Percentiles rank a stretch among this genome's conserved stretches.
phyloP scores from a whole-genome alignment of 2,797 vertebrate species.

The Bradypodion pumilum region DNA sequence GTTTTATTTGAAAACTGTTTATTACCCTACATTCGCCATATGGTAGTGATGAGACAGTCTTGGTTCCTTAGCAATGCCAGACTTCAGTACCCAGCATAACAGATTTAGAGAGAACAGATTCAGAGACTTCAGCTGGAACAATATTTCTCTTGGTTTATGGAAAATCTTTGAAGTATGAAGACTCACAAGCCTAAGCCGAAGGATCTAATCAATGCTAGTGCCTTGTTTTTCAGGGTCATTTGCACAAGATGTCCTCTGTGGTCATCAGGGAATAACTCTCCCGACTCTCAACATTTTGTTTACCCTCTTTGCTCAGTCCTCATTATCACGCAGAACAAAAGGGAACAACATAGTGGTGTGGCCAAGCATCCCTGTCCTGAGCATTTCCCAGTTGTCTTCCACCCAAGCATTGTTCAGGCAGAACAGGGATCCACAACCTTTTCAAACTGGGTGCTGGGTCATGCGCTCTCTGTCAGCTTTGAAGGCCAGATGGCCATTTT shows the following conservation, averaged over 20 bases:
- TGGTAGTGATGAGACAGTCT: constrained; percentile 34
- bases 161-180: neutral
- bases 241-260: neutral
- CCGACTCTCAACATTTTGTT: neutral
- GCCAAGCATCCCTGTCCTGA: too few species aligned
- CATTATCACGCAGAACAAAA: neutral
- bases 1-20: constrained; percentile 42
- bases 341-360: neutral
- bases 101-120: constrained; percentile 1
- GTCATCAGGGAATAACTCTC: too few species aligned
- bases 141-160: constrained; percentile 17
- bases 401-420: too few species aligned
- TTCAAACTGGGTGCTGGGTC: too few species aligned
- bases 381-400: too few species aligned
- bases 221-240: neutral
- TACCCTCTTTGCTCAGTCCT: neutral
- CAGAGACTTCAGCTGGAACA: neutral
- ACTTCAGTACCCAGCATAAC: constrained; percentile 18
- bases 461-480: too few species aligned
- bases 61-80: constrained; percentile 22
- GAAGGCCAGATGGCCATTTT: too few species aligned
- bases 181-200: neutral
- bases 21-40: constrained; percentile 36
- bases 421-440: too few species aligned
- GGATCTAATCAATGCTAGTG: neutral